A percentile compares a stretch with the other conserved stretches of the same genome.
phyloP scores from a whole-genome alignment of 2,888 invertebrate genomes.

The Malachius bipustulatus region DNA sequence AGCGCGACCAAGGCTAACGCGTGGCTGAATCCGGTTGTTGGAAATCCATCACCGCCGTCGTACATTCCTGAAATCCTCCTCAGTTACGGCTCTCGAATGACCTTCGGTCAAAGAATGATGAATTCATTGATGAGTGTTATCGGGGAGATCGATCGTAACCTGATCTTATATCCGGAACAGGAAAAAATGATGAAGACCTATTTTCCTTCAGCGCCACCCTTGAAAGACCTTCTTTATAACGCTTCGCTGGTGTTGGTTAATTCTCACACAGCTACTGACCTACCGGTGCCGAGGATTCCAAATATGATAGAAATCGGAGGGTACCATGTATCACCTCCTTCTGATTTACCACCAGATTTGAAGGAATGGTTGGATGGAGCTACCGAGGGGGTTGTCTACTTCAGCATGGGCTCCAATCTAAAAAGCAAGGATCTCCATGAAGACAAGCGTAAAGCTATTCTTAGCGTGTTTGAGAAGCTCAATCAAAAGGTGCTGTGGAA shows the following conservation, averaged over 20 bases:
- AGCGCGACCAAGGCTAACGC: slow-evolving; percentile 34
- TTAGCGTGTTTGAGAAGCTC: slow-evolving; percentile 44
- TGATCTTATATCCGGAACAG: slow-evolving; percentile 18
- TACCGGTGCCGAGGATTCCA: slow-evolving; percentile 40
- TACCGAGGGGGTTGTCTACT: slow-evolving; percentile 43
- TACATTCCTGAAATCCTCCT: slow-evolving; percentile 16
- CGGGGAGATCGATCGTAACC: slow-evolving; percentile 17
- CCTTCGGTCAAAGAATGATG: slow-evolving; percentile 41
- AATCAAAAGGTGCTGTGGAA: slow-evolving; percentile 44
- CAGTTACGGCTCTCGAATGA: slow-evolving; percentile 27
- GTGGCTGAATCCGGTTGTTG: slow-evolving; percentile 38
- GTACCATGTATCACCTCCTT: slow-evolving; percentile 32
- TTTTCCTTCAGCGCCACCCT: slow-evolving; percentile 22
- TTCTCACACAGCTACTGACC: slow-evolving; percentile 40
- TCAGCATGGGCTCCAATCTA: slow-evolving; percentile 49
- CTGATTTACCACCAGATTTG: slow-evolving; percentile 35
- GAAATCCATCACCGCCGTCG: slow-evolving; percentile 37
- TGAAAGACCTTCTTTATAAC: slow-evolving; percentile 23
- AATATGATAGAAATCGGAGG: slow-evolving; percentile 48
- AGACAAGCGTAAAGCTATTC: slow-evolving; percentile 40
- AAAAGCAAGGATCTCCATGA: slow-evolving; percentile 43
- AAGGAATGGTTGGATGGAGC: slow-evolving; percentile 41
- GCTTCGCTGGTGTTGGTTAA: slow-evolving; percentile 26
- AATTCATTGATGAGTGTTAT: slow-evolving; percentile 36
- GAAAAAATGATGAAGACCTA: slow-evolving; percentile 23